Base-by-base conservation (phyloP, 2,113 vertebrate species). In the Hyla sarda region DNA sequence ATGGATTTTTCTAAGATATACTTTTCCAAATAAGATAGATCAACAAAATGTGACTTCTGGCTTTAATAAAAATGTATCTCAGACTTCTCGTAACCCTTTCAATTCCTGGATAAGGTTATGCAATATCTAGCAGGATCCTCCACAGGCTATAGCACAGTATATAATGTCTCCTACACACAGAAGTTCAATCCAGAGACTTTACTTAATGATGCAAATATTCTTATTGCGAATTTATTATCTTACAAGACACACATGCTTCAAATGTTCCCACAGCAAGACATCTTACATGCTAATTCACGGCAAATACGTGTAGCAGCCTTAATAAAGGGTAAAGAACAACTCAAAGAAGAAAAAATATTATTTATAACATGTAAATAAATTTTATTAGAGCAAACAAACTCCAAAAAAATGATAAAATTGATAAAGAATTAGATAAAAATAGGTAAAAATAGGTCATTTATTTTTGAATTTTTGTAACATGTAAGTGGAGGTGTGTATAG, bases 1-100 rank as follows among this genome's bases (percentile, higher is more conserved):
- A 86, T 86, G 41, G 85, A 86, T 86, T 86, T 86, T 86, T 72
- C 78, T 34, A 82, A 86, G 85, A 81, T 86, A 73, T 86, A 86
- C 85, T 86, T 86, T 77, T 82, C 77, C 67, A 82, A 86, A 81
- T 78, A 86, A 82, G 78, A 86, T 86, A 86, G 67, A 86, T 86
- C 85, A 86, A 86, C 85, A 86, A 60, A 74, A 86, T 74, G 52
- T 50, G 85, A 81, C 85, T 82, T 86, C 78, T 60, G 73, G 52
- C 52, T 86, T 56, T 86, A 65, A 85, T 77, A 85, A 77, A n/a
- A 83, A 67, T 37, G 45, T 41, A 78, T 48, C 16, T 67, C 47
- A 30, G 34, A 72, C 65, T 58, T 60, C 32, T 28, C 2, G 45
- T 80, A 86, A 86, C 78, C 85, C 78, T 16, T 86, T 73, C 52